Base-by-base conservation (phyloP, 1,140 invertebrate genomes). In the Vanessa atalanta region DNA sequence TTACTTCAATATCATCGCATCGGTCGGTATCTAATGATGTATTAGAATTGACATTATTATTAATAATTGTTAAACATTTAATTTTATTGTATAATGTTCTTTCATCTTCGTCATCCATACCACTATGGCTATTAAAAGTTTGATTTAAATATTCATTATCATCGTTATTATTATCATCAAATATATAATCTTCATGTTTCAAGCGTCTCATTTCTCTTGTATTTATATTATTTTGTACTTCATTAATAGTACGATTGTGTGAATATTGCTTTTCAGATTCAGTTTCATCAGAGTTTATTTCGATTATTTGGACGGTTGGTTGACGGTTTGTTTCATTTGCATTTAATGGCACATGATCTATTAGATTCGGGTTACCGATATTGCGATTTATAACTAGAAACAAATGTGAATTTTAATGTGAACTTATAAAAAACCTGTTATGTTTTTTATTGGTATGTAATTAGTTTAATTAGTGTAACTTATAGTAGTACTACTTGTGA, bases 61-160 rank as follows among this genome's bases (percentile, higher is more conserved):
- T 85, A 57, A 82, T 75, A n/a, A 84, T 82, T 15, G 77, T 86
- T 12, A 84, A 84, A 71, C 79, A 83, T 26, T 87, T 81, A 6
- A 73, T 70, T 73, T 81, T 72, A 51, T 66, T 65, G n/a, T 57
- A 51, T 14, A 37, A 50, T 72, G 50, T 71, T 47, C 78, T 65
- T 60, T 16, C 20, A 55, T 66, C 48, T 14, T 74, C 60, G 14
- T 73, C 63, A 14, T 68, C 72, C 37, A 68, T 37, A 55, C 65
- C 57, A 47, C 71, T 72, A 12, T 74, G 70, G 63, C 69, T 73
- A 8, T 75, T 61, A 79, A 66, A 74, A 13, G 67, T 67, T 20
- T 74, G 37, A 64, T 74, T 68, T 2, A 61, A 61, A 16, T 66
- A 14, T 20, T 61, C 51, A 15, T 60, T n/a, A 16, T 53, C 47